phyloP scores from a whole-genome alignment of 2,888 invertebrate species.

The Chelonus formosanus region DNA sequence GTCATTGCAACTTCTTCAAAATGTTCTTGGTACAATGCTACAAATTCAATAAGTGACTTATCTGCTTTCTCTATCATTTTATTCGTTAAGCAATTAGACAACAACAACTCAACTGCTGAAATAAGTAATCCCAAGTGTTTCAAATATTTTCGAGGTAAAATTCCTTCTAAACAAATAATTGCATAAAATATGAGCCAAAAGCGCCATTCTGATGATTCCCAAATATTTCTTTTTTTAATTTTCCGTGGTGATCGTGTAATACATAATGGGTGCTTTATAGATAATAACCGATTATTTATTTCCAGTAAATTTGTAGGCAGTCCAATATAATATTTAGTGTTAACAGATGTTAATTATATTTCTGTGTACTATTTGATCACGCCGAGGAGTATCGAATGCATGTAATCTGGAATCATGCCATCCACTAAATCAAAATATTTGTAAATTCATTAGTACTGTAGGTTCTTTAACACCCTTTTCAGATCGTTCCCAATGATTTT shows the following conservation, averaged over 20 bases:
- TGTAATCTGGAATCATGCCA: constrained; percentile 25
- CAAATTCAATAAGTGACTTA: constrained; percentile 16
- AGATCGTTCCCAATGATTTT: not conserved
- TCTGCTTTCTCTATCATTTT: constrained; percentile 13
- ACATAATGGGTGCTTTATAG: constrained; percentile 25
- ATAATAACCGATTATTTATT: constrained; percentile 24
- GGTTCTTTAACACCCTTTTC: constrained; percentile 29
- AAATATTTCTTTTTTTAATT: constrained; percentile 15
- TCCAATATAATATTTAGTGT: constrained; percentile 31
- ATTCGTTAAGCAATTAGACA: constrained; percentile 13
- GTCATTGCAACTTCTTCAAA: constrained; percentile 25
- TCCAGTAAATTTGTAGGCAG: constrained; percentile 13
- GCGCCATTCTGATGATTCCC: constrained; percentile 31
- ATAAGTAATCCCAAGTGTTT: constrained; percentile 21
- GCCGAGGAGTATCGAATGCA: constrained; percentile 30
- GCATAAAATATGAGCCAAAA: constrained; percentile 31
- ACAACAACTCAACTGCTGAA: constrained; percentile 14
- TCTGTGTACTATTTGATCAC: constrained; percentile 24
- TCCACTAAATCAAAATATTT: constrained; percentile 29
- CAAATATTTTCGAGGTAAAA: constrained; percentile 27
- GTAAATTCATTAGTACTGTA: constrained; percentile 31
- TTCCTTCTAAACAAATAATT: constrained; percentile 28
- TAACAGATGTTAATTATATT: constrained; percentile 11
- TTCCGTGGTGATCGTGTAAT: constrained; percentile 24
- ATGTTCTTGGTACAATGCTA: constrained; percentile 10